phyloP scores from a whole-genome alignment of 2,797 vertebrate genomes.

The Sebastolobus altivelis region DNA sequence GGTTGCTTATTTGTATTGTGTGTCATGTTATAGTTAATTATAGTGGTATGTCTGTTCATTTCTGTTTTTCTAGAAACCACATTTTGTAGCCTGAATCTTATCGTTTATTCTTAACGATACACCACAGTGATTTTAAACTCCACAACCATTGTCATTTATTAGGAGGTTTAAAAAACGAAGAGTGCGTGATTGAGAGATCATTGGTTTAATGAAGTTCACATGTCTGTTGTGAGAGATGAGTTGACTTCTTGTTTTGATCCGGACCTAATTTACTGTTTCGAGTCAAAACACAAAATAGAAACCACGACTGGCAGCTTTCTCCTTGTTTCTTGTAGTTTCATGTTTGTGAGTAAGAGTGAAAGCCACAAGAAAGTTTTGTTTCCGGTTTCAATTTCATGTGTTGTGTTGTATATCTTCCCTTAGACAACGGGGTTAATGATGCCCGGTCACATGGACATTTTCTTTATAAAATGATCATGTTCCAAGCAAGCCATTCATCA shows the following conservation, averaged over 20 bases:
- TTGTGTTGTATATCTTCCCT: neutral
- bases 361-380: constrained; percentile 16
- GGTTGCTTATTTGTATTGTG: neutral
- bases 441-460: neutral
- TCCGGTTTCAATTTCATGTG: constrained; percentile 9
- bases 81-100: too few relatives aligned
- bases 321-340: constrained; percentile 46
- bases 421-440: neutral
- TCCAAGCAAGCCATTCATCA: neutral
- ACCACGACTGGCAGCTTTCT: constrained; percentile 31
- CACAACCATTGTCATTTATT: too few relatives aligned
- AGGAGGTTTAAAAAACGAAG: too few relatives aligned
- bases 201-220: neutral
- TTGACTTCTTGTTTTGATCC: neutral
- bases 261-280: neutral
- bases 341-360: constrained; percentile 31
- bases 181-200: neutral
- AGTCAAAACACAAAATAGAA: constrained; percentile 11
- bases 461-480: neutral
- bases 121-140: too few relatives aligned
- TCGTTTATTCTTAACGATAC: too few relatives aligned
- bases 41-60: too few relatives aligned
- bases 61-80: too few relatives aligned
- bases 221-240: neutral
- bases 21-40: neutral